A percentile compares a stretch with the other conserved stretches of the same genome.
phyloP scores from a whole-genome alignment of 2,797 vertebrate species.

The Erethizon dorsatum region DNA sequence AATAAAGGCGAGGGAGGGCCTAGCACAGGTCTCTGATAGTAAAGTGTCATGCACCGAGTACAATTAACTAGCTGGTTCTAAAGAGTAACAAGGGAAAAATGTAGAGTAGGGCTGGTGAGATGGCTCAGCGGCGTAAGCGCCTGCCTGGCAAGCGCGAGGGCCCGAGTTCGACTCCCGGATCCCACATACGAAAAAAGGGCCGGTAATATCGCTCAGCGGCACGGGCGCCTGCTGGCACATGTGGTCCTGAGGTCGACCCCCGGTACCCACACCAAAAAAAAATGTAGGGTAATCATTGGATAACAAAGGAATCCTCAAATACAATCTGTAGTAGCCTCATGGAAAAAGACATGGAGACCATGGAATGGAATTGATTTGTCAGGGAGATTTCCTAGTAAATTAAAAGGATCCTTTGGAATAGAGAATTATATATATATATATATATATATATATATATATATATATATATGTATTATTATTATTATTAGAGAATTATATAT shows the following conservation, averaged over 20 bases:
- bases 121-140: too few species aligned
- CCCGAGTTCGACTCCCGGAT: too few species aligned
- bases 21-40: neutral
- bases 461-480: too few species aligned
- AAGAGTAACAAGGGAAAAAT: neutral
- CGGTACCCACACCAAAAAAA: neutral
- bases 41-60: neutral
- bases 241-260: too few species aligned
- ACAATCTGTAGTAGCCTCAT: neutral
- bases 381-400: neutral
- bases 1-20: neutral
- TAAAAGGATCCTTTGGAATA: neutral
- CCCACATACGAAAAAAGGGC: too few species aligned
- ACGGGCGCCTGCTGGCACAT: too few species aligned
- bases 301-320: neutral
- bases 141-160: too few species aligned
- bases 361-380: neutral
- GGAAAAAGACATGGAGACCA: neutral
- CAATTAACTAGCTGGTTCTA: neutral
- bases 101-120: neutral
- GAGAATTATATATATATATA: neutral
- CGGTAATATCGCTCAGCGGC: too few species aligned
- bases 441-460: neutral
- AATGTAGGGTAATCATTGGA: neutral
- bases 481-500: too few species aligned